These are phyloP conservation scores for Platycercus adscitus DNA, from an alignment of 2,113 vertebrate species.

Conservation along the genomic window DNA sequence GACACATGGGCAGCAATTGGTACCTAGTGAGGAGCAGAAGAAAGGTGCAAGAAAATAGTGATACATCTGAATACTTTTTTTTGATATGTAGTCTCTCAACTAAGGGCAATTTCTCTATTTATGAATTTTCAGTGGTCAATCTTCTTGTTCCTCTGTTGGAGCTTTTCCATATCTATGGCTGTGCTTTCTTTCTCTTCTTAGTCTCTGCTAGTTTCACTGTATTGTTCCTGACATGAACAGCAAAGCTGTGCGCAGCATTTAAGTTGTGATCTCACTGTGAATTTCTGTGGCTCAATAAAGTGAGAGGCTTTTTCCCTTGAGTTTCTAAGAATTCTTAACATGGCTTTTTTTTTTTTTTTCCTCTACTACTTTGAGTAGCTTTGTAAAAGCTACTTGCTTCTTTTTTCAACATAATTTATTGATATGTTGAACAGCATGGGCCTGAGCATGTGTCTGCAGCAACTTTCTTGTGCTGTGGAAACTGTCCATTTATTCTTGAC, in stretches of 20 bases:
- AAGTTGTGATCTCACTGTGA: not conserved
- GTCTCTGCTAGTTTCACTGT: not conserved
- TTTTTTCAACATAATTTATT: not conserved
- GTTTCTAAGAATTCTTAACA: not conserved
- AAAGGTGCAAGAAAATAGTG: not conserved
- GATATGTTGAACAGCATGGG: not conserved
- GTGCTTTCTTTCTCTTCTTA: not conserved
- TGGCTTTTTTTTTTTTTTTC: not conserved
- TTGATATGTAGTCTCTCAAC: not conserved
- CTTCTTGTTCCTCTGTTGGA: not conserved
- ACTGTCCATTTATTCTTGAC: not conserved
- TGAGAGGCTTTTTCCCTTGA: not conserved
- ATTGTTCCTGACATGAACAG: not conserved
- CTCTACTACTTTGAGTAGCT: not conserved
- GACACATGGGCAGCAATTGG: not conserved
- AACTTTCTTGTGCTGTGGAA: not conserved
- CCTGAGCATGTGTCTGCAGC: not conserved
- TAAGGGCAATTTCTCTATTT: not conserved
- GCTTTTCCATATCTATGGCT: not conserved
- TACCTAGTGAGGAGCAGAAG: not conserved
- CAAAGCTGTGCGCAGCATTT: not conserved
- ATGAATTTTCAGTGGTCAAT: not conserved
- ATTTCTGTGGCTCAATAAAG: not conserved
- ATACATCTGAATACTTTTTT: not conserved
- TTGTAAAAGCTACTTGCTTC: not conserved